These are phyloP conservation scores for Drosophila sechellia DNA, from an alignment of 1,140 invertebrate genomes.

Conservation along the genomic window DNA sequence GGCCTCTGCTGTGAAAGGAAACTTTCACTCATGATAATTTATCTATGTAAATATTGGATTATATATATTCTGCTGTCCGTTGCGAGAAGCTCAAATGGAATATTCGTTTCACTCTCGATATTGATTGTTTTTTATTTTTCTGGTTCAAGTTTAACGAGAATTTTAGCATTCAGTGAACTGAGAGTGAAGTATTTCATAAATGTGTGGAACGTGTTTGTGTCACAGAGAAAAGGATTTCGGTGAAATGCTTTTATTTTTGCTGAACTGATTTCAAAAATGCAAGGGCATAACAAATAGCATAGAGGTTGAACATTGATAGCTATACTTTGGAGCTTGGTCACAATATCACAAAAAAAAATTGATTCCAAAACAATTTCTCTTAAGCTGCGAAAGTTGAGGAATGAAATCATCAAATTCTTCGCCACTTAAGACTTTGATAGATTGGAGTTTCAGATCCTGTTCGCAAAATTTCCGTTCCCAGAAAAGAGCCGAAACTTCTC, in stretches of 20 bases:
- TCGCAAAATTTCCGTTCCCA: slow-evolving; percentile 14
- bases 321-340: too few species aligned
- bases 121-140: background rate
- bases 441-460: slow-evolving; percentile 32
- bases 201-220: background rate
- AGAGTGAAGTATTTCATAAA: background rate
- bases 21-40: slow-evolving; percentile 20
- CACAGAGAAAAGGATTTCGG: background rate
- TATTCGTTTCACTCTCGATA: background rate
- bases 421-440: slow-evolving; percentile 44
- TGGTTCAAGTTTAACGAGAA: background rate
- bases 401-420: slow-evolving; percentile 6
- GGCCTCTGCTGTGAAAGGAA: slow-evolving; percentile 1
- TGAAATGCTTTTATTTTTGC: background rate
- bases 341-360: background rate
- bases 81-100: background rate
- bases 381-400: background rate
- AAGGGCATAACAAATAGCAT: too few species aligned
- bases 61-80: background rate
- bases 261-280: background rate
- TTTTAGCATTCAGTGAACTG: slow-evolving; percentile 2
- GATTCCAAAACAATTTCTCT: background rate
- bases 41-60: slow-evolving; percentile 10
- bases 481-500: slow-evolving; percentile 27
- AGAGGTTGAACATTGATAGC: too few species aligned